Percentiles rank a stretch among this genome's conserved stretches.
Conservation (phyloP, 2,888 invertebrate species). For the Proisotoma minuta region DNA sequence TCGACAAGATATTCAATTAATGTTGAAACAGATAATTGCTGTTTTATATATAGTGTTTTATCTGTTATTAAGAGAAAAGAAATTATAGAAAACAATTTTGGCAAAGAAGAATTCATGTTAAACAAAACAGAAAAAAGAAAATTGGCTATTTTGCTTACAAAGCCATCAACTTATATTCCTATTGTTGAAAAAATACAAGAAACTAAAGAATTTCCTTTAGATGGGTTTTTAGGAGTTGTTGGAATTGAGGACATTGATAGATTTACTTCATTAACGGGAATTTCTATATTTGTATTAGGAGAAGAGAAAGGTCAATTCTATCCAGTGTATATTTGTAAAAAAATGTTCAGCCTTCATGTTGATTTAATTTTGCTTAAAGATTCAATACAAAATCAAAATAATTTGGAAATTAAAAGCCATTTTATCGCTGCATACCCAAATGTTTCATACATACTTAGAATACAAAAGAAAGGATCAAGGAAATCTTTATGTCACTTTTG, state of each 20-base stretch:
- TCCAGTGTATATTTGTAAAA: neutral
- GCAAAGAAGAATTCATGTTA: neutral
- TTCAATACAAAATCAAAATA: too few relatives aligned
- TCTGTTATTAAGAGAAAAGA: neutral
- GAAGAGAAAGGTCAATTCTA: neutral
- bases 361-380: neutral
- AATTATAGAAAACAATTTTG: neutral
- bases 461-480: too few relatives aligned
- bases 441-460: too few relatives aligned
- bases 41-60: neutral
- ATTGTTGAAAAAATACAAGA: neutral
- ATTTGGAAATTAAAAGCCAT: too few relatives aligned
- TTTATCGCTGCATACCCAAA: too few relatives aligned
- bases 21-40: neutral
- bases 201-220: neutral
- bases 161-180: neutral
- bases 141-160: neutral
- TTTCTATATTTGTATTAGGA: neutral
- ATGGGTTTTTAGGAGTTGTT: neutral
- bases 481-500: too few relatives aligned
- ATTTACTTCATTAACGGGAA: neutral
- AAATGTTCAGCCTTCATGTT: neutral
- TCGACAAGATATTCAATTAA: neutral
- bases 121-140: neutral
- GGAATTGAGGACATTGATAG: neutral